Base-by-base conservation (phyloP, 1,140 invertebrate species). In the Bombus waltoni region DNA sequence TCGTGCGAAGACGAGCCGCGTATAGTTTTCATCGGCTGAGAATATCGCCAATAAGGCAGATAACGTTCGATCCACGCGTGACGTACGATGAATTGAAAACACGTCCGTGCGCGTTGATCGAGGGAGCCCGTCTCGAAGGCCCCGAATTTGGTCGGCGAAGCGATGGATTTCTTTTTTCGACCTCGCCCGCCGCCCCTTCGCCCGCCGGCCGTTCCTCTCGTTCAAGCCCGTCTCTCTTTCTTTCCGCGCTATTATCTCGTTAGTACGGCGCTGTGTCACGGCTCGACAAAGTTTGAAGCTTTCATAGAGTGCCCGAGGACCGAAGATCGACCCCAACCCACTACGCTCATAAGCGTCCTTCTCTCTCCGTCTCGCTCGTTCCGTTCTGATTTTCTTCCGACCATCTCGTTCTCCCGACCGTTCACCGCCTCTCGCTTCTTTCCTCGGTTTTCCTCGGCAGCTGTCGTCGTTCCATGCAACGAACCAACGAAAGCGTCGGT, bases 11-110 rank as follows among this genome's bases (percentile, higher is more conserved):
- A 32, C 35, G 6, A 13, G 38, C n/a, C 4, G n/a, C 44, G 47
- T 2, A 38, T n/a, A 65, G 40, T 74, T 81, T 35, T 72, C 76
- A 22, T 15, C 42, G 59, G 11, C 59, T 11, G 28, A 18, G 82
- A 57, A 66, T 53, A 76, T 57, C 18, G 28, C 9, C 13, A 76
- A 53, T 65, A 62, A 40, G n/a, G 70, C 6, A 53, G 74, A 87
- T 73, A 82, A 74, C 78, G 40, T 87, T 87, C n/a, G 62, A 85
- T 73, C 62, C 80, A 72, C 87, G 78, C 78, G 86, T 88, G 57
- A 44, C 81, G 66, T 59, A 75, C 83, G 86, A 89, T 90, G 91
- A 90, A 92, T 92, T 77, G 87, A 88, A 90, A 90, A 91, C 81
- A 62, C 89, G 87, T 90, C 85, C 85, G 70, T 65, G 82, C 68